phyloP scores from a whole-genome alignment of 2,113 vertebrate species.

The Cyphotilapia sp. region DNA sequence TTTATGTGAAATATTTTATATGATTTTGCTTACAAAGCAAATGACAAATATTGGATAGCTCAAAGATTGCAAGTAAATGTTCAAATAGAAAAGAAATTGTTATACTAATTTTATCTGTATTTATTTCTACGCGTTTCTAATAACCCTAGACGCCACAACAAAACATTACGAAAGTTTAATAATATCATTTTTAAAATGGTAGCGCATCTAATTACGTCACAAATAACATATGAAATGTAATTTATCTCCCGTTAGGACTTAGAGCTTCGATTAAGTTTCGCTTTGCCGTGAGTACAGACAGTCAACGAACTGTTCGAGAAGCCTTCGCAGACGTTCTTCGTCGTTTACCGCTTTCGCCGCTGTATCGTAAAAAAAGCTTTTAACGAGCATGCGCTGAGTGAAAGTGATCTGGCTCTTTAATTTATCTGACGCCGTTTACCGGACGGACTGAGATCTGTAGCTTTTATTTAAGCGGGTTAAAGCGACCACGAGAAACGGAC shows the following conservation, averaged over 20 bases:
- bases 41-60: background rate
- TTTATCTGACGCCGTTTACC: background rate
- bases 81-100: background rate
- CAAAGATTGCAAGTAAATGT: background rate
- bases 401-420: background rate
- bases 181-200: background rate
- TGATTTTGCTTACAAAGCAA: background rate
- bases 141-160: background rate
- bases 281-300: background rate
- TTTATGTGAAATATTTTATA: background rate
- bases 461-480: background rate
- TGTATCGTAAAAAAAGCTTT: background rate
- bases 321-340: background rate
- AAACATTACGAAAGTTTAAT: background rate
- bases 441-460: background rate
- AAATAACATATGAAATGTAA: background rate
- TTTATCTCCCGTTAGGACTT: background rate
- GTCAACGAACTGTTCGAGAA: background rate
- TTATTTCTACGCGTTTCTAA: background rate
- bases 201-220: background rate
- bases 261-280: background rate
- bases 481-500: background rate
- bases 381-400: conserved; percentile 23
- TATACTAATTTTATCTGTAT: background rate
- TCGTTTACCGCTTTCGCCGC: background rate